These are phyloP conservation scores for Nyctalus aviator DNA, from an alignment of 2,797 vertebrate genomes.

Conservation along the genomic window DNA sequence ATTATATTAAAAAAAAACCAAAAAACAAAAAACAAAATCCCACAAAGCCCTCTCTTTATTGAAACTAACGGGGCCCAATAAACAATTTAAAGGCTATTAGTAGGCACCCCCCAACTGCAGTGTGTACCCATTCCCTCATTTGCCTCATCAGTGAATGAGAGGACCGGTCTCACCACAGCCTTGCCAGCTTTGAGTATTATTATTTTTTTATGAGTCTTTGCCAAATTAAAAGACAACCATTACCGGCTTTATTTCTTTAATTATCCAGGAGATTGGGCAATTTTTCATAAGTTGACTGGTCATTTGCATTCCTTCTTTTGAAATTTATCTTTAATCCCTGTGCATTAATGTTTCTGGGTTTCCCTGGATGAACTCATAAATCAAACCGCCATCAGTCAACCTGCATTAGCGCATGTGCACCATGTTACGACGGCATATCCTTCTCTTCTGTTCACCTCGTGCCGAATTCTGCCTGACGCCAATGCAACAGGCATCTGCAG, in stretches of 20 bases:
- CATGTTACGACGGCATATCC: too few species aligned
- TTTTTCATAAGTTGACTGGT: constrained; percentile 61
- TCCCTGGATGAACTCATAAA: constrained; percentile 29
- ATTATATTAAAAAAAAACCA: background rate
- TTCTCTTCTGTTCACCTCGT: background rate
- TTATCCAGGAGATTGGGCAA: constrained; percentile 46
- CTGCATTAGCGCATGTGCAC: background rate
- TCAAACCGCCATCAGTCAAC: background rate
- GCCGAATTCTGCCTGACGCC: background rate
- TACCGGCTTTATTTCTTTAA: constrained; percentile 68
- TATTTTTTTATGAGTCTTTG: constrained; percentile 55
- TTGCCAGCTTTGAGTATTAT: constrained; percentile 52
- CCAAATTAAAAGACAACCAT: constrained; percentile 58
- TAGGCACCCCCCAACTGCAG: background rate
- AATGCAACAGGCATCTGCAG: background rate
- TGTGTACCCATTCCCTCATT: background rate
- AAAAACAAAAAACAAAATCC: too few species aligned
- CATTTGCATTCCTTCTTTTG: constrained; percentile 62
- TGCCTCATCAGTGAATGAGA: background rate
- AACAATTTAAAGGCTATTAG: background rate
- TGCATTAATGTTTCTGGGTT: constrained; percentile 38
- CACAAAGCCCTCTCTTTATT: background rate
- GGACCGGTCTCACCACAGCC: background rate
- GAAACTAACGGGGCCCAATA: background rate
- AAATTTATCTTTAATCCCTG: constrained; percentile 61